Evolutionary conservation across 2,888 invertebrate species (phyloP).

Genomic region (Hylaea fasciaria): DNA sequence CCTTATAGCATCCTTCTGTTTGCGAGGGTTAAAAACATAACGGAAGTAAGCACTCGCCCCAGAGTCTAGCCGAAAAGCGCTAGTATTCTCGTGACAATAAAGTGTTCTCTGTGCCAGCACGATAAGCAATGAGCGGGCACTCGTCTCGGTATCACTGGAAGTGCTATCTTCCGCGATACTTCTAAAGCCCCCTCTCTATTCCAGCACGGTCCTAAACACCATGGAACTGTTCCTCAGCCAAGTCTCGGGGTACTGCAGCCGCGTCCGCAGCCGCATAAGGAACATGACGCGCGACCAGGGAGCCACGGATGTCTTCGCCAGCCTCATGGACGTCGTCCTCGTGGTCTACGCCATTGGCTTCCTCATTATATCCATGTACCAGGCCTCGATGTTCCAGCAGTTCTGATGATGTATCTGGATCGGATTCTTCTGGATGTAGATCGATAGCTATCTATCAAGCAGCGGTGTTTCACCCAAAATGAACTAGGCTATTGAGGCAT

Average conservation of each 20-base stretch:
- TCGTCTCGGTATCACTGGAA: too few species aligned
- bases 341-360: constrained; percentile 71
- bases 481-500: too few species aligned
- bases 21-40: too few species aligned
- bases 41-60: too few species aligned
- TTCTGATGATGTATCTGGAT: constrained; percentile 2
- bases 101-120: too few species aligned
- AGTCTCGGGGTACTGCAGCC: constrained; percentile 44
- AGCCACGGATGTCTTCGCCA: constrained; percentile 62
- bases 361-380: constrained; percentile 67
- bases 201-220: constrained; percentile 54
- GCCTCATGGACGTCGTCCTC: constrained; percentile 65
- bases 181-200: constrained; percentile 14
- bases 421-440: too few species aligned
- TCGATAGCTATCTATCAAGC: too few species aligned
- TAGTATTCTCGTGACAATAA: too few species aligned
- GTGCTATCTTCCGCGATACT: background rate
- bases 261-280: constrained; percentile 46
- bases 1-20: too few species aligned
- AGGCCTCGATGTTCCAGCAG: constrained; percentile 45
- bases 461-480: too few species aligned
- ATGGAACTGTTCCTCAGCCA: constrained; percentile 53
- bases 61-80: too few species aligned
- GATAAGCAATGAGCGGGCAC: too few species aligned
- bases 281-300: constrained; percentile 53